Base-by-base conservation (phyloP, 2,113 vertebrate genomes). In the Melanotaenia duboulayi region DNA sequence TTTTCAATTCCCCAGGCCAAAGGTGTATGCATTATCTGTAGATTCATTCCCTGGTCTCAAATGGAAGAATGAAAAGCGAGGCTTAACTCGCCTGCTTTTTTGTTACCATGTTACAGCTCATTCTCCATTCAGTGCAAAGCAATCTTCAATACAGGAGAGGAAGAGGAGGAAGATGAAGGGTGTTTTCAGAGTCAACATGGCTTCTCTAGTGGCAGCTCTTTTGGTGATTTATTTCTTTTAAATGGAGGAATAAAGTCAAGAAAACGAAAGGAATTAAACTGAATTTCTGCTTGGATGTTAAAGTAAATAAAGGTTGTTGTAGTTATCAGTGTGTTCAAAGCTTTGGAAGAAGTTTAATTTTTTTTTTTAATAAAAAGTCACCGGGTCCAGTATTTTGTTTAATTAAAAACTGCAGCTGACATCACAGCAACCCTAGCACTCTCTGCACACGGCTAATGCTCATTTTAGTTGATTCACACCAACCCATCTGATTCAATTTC, bases 21-120 rank as follows among this genome's bases (percentile, higher is more conserved):
- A 83, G 80, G 86, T 88, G 74, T 35, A 77, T 57, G 74, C 3
- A 62, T 87, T 88, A 88, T 85, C 82, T 67, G 79, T 65, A 86
- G 80, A 87, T 86, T 83, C 79, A 83, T 88, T 87, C 73, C 52
- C 72, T 70, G 68, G 64, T 25, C 49, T 74, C 65, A 77, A 74
- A 83, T 67, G 54, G 76, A 62, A 80, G 71, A 84, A 78, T 73
- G 67, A 63, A 77, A 80, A 67, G 63, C 65, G 76, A 81, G 55
- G 72, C 75, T 84, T 80, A 80, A 76, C 72, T 81, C 76, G 67
- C 68, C 68, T 80, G 72, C 57, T n/a, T 46, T 67, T 61, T 71
- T 78, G 67, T 76, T 74, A 78, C 67, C 60, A 50, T 19, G 57
- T 81, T 59, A 32, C 70, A 8, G 64, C 85, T 88, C 82, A 63